Evolutionary conservation across 2,113 vertebrate genomes (phyloP).

Genomic region (Microtus richardsoni): DNA sequence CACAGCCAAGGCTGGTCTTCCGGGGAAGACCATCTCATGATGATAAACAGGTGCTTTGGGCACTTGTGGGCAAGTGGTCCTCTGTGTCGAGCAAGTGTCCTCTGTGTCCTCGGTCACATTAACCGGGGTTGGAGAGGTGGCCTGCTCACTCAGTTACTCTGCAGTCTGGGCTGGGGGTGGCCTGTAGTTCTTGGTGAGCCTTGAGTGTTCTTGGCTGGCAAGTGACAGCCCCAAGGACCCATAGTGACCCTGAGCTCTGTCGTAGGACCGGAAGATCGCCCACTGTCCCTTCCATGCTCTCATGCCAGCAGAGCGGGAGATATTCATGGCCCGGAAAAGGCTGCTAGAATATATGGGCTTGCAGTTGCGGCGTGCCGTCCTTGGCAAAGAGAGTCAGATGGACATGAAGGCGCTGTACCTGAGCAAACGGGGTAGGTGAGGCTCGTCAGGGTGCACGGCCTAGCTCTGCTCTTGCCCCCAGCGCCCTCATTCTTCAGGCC

Average conservation of each 20-base stretch:
- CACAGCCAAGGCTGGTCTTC: background rate
- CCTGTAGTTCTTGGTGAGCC: background rate
- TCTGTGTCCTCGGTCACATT: background rate
- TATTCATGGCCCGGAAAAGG: constrained; percentile 78
- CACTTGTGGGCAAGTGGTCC: background rate
- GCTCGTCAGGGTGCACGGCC: accelerated
- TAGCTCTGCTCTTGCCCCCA: too few relatives aligned
- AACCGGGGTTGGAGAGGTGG: background rate
- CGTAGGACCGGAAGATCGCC: constrained; percentile 87
- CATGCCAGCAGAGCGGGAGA: constrained; percentile 83
- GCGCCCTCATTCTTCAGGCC: background rate
- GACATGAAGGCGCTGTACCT: constrained; percentile 62
- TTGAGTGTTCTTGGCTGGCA: background rate
- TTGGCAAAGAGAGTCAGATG: constrained; percentile 76
- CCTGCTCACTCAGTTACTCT: background rate
- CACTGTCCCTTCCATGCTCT: constrained; percentile 88
- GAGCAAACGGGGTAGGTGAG: constrained; percentile 73
- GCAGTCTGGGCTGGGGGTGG: background rate
- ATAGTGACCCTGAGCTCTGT: accelerated
- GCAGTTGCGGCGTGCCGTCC: constrained; percentile 77
- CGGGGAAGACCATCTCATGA: too few relatives aligned
- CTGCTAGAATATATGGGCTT: constrained; percentile 87
- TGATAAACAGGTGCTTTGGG: too few relatives aligned
- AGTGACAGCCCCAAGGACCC: background rate
- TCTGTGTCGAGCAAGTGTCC: background rate